Evolutionary conservation across 2,888 invertebrate genomes (phyloP), one percentile per base, ranked within the genome.

Genomic region (Tachina grossa): DNA sequence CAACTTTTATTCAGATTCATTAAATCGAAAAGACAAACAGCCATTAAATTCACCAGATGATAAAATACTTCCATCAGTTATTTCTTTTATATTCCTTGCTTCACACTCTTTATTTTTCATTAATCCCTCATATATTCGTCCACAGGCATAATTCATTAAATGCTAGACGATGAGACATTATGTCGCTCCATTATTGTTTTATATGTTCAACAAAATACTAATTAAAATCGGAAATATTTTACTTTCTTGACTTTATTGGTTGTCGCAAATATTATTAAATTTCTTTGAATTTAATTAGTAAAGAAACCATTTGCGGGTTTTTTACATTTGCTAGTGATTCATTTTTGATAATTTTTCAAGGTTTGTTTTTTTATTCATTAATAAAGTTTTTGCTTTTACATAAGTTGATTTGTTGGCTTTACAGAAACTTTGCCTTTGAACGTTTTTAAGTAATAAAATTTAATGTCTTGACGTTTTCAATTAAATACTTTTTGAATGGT

Each of bases 41-140:
- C 55, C 63, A 81, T 79, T 82, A 82, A 84, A 78, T 63, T 86
- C 78, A 82, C 84, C 87, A 83, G 80, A 83, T 83, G 79, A 76
- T 80, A 47, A 61, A 75, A 82, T 75, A 71, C 66, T 79, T 78
- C 47, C 31, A 47, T 13, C 47, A 66, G 5, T 49, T 43, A 6
- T 41, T 16, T 41, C 14, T 5, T 16, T 13, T 31, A 31, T 6
- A 31, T 31, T 5, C 14, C 1, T 55, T 2, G 16, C 3, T 57
- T 16, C 5, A 1, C 8, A 19, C n/a, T 57, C 31, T 22, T 16
- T 13, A 8, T 0, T 39, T 16, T 45, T 47, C n/a, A 47, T 47
- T n/a, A 71, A 79, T 14, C 72, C 16, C 16, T 11, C 9, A 16
- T 2, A 51, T 57, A 69, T 68, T 14, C 0, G 9, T 8, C 1